Percentiles rank a stretch among this genome's conserved stretches.
Conservation (phyloP, 2,113 vertebrate species). For the Ophiodon elongatus region DNA sequence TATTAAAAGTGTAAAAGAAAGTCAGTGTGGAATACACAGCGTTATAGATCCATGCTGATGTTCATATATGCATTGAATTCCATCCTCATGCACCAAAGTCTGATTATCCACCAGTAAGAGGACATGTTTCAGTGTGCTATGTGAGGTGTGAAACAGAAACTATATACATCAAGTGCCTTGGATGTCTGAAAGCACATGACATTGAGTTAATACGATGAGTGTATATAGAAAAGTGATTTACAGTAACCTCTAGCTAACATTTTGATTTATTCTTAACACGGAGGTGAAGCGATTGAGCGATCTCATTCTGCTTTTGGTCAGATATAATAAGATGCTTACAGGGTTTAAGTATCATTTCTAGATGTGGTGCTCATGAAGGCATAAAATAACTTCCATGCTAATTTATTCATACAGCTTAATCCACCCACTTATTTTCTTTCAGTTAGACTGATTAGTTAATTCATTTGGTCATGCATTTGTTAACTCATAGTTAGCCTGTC, state of each 20-base stretch:
- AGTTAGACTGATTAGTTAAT: slow-evolving; percentile 18
- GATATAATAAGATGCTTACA: slow-evolving; percentile 16
- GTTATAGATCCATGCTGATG: slow-evolving; percentile 47
- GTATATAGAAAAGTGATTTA: slow-evolving; percentile 23
- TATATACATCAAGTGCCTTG: slow-evolving; percentile 13
- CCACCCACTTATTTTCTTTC: slow-evolving; percentile 8
- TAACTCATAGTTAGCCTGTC: slow-evolving; percentile 11
- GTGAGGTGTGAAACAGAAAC: slow-evolving; percentile 10
- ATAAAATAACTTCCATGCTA: slow-evolving; percentile 6
- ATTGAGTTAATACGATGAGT: slow-evolving; percentile 28
- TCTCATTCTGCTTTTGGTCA: slow-evolving; percentile 4
- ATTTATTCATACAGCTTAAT: slow-evolving; percentile 35
- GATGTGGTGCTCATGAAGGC: slow-evolving; percentile 5
- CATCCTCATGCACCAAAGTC: neutral
- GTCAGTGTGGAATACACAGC: slow-evolving; percentile 51
- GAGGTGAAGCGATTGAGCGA: slow-evolving; percentile 24
- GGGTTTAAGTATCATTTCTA: neutral
- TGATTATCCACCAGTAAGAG: slow-evolving; percentile 36
- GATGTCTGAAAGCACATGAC: slow-evolving; percentile 36
- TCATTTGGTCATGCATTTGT: slow-evolving; percentile 1
- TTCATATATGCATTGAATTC: slow-evolving; percentile 35
- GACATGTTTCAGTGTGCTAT: slow-evolving; percentile 11
- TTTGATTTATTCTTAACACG: slow-evolving; percentile 53
- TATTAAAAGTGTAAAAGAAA: slow-evolving; percentile 62
- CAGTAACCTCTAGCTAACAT: slow-evolving; percentile 45